These are phyloP conservation scores for Drosophila azteca DNA, from an alignment of 1,140 invertebrate genomes.

Conservation along the genomic window DNA sequence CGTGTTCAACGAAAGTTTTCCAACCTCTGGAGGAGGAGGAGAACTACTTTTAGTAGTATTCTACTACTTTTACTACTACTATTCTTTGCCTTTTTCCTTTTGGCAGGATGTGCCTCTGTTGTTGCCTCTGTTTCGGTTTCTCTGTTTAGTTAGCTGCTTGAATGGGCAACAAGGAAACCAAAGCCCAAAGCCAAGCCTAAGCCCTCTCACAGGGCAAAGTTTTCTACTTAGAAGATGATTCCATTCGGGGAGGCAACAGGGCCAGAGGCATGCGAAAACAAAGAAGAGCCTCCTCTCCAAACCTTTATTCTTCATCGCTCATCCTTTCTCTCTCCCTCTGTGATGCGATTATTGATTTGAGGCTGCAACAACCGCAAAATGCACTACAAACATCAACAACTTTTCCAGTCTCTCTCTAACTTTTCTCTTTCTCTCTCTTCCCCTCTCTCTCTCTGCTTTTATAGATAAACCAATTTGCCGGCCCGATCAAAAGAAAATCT, in stretches of 20 bases:
- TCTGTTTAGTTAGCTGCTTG: slow-evolving; percentile 67
- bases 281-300: slow-evolving; percentile 9
- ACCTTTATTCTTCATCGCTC: neutral
- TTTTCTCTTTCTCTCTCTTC: slow-evolving; percentile 21
- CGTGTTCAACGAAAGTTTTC: slow-evolving; percentile 58
- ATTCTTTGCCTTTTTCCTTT: no score
- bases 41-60: no score
- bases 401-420: neutral
- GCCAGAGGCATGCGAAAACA: slow-evolving; percentile 44
- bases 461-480: slow-evolving; percentile 94
- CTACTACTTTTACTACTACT: slow-evolving; percentile 3
- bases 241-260: slow-evolving; percentile 26
- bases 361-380: slow-evolving; percentile 62
- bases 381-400: slow-evolving; percentile 64
- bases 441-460: slow-evolving; percentile 12
- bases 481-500: slow-evolving; percentile 90
- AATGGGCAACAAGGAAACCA: slow-evolving; percentile 35
- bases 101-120: slow-evolving; percentile 3
- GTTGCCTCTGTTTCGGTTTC: slow-evolving; percentile 14
- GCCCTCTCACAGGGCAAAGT: slow-evolving; percentile 40
- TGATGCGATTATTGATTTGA: slow-evolving; percentile 74
- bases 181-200: neutral
- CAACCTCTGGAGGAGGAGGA: slow-evolving; percentile 16
- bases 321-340: no score
- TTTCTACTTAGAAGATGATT: slow-evolving; percentile 68